These are phyloP conservation scores for Smittia sp. DNA, from an alignment of 2,888 invertebrate species.

Conservation along the genomic window DNA sequence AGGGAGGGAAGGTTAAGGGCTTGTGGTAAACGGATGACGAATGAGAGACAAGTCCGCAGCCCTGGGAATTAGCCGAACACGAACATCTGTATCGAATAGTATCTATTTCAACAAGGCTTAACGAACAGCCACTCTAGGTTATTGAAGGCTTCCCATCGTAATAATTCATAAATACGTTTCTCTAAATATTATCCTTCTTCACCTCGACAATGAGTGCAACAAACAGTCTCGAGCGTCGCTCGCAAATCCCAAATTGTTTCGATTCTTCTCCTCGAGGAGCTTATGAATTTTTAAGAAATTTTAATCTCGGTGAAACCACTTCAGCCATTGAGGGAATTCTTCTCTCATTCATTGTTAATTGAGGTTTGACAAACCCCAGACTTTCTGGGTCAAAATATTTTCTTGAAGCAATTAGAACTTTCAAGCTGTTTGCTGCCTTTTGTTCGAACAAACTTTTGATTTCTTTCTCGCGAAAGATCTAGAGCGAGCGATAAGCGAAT, in stretches of 20 bases:
- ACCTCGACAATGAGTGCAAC: slow-evolving; percentile 11
- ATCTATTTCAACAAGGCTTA: slow-evolving; percentile 21
- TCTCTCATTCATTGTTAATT: background rate
- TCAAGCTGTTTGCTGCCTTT: background rate
- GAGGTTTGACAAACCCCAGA: slow-evolving; percentile 27
- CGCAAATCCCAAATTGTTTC: slow-evolving; percentile 22
- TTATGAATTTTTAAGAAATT: slow-evolving; percentile 24
- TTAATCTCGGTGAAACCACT: slow-evolving; percentile 34
- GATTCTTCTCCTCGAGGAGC: background rate
- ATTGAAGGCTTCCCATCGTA: background rate
- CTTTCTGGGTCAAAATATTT: slow-evolving; percentile 29
- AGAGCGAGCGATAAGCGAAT: slow-evolving; percentile 21
- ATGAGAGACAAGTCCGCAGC: background rate
- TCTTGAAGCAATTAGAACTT: background rate
- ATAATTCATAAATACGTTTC: background rate
- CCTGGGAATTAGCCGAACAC: slow-evolving; percentile 23
- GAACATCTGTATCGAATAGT: slow-evolving; percentile 27
- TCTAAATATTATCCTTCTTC: slow-evolving; percentile 30
- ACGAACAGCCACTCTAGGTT: slow-evolving; percentile 1
- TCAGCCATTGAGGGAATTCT: slow-evolving; percentile 1
- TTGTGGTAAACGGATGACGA: background rate
- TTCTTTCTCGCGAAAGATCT: background rate
- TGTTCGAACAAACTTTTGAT: background rate
- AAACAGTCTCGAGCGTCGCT: background rate
- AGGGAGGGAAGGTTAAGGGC: background rate